Percentiles rank a stretch among this genome's conserved stretches.
phyloP scores from a whole-genome alignment of 1,140 invertebrate species.

The Triops longicaudatus region DNA sequence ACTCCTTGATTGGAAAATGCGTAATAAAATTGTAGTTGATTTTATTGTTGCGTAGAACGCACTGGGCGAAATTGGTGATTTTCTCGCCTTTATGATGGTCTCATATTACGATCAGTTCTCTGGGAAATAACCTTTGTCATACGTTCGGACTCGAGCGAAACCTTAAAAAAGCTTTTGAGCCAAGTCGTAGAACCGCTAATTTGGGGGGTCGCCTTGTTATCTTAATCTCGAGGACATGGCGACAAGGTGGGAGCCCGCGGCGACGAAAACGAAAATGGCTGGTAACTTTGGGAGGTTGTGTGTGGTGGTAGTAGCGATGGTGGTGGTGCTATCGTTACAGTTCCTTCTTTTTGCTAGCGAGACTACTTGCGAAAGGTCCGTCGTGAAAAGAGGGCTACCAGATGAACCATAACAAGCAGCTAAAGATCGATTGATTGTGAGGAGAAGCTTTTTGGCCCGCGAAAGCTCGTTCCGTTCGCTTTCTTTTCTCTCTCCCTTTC shows the following conservation, averaged over 20 bases:
- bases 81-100: too few relatives aligned
- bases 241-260: neutral
- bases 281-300: neutral
- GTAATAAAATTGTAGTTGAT: too few relatives aligned
- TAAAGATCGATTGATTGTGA: slow-evolving; percentile 12
- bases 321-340: neutral
- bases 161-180: neutral
- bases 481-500: neutral
- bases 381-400: neutral
- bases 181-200: neutral
- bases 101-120: too few relatives aligned
- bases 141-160: neutral
- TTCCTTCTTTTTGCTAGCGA: neutral
- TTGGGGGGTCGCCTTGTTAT: slow-evolving; percentile 9
- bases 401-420: slow-evolving; percentile 6
- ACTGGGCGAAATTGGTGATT: too few relatives aligned
- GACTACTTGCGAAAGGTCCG: neutral
- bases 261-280: slow-evolving; percentile 3
- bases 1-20: too few relatives aligned
- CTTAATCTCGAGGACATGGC: neutral
- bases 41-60: too few relatives aligned
- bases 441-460: neutral
- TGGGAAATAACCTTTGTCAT: too few relatives aligned
- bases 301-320: too few relatives aligned
- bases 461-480: neutral